Conservation (phyloP, 2,797 vertebrate species). For the Enteromius afrohamiltoni region DNA sequence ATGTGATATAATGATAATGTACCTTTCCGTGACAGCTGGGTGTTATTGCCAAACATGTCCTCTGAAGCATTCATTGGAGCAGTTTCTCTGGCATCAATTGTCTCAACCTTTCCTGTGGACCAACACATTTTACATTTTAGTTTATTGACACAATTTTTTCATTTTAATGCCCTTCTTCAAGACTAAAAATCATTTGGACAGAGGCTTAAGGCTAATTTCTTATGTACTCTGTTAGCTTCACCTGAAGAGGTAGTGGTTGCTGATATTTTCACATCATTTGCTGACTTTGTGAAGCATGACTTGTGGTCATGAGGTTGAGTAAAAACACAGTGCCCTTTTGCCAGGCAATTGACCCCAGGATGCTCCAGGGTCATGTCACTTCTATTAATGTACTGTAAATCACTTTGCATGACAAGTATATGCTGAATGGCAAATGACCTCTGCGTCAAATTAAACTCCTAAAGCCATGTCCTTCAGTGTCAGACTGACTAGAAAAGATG, state of each 20-base stretch:
- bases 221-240: not conserved
- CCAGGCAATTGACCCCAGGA: not conserved
- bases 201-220: not conserved
- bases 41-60: conserved; percentile 88
- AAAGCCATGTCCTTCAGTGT: not conserved
- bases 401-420: not conserved
- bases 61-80: conserved; percentile 80
- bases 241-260: not conserved
- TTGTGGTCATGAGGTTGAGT: conserved; percentile 8
- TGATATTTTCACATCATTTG: not conserved
- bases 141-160: not conserved
- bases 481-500: not conserved
- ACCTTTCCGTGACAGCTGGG: conserved; percentile 84
- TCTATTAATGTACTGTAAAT: not conserved
- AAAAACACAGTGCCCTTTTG: conserved; percentile 19
- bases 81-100: conserved; percentile 91
- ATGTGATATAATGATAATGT: not conserved
- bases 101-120: conserved; percentile 83
- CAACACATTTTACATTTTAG: conserved; percentile 34
- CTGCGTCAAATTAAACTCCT: not conserved
- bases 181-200: not conserved
- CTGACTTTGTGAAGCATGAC: conserved; percentile 4
- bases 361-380: not conserved
- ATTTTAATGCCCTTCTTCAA: not conserved
- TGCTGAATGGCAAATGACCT: conserved; percentile 26